Evolutionary conservation across 1,140 invertebrate genomes (phyloP), one percentile per base, ranked within the genome.

Genomic region (Brachionus angularis): DNA sequence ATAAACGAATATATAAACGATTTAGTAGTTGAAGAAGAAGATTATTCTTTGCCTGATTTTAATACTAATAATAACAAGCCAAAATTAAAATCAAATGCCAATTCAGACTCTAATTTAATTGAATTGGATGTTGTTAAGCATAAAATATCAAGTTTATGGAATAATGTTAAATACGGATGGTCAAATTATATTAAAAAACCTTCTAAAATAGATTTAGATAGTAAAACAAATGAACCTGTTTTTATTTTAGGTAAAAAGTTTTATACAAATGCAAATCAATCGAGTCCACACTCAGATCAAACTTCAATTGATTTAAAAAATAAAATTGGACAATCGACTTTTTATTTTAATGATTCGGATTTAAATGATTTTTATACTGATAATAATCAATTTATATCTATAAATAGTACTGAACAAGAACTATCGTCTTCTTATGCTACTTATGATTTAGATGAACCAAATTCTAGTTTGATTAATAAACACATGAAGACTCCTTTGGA

Each of bases 111-210:
- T 58, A 58, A 58, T 39, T 31, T 31, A 7, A 58, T 58, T 18
- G 53, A 58, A 18, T 14, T 58, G 14, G 53, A 58, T 12, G n/a
- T 23, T 39, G 53, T 67, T 2, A 67, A 67, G 29, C 62, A 67
- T 29, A 67, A 67, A 36, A 10, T 67, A 2, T 47, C 42, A 14
- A 47, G 27, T 34, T 33, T 67, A 33, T 67, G 62, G 62, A 46
- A 67, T 36, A 67, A 67, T 67, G 39, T 67, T 50, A 67, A 67
- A 67, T 67, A 67, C 29, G 62, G 53, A 10, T 58, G 33, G 33
- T 58, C 53, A 58, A 58, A n/a, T 58, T 58, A 58, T 23, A 58
- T 58, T 29, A 58, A 58, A 23, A 58, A 58, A 23, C 18, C 53
- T 1, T 21, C 16, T 23, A 58, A 58, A 58, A 58, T 58, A 12